Evolutionary conservation across 2,113 vertebrate species (phyloP).

Genomic region (Larimichthys polyactis): DNA sequence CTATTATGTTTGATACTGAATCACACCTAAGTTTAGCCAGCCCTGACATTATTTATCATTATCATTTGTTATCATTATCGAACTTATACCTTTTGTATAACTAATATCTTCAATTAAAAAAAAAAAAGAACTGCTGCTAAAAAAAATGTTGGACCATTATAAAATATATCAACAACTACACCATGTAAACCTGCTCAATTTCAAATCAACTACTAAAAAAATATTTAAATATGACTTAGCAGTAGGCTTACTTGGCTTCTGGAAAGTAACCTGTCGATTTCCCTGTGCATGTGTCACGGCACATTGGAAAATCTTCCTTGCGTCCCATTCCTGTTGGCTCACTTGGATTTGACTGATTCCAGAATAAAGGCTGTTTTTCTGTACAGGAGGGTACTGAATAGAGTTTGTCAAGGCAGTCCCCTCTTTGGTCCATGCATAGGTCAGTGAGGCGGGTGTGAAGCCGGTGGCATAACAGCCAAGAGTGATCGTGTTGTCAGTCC

Average conservation of each 20-base stretch:
- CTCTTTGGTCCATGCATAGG: constrained; percentile 75
- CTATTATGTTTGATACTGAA: neutral
- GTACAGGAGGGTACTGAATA: constrained; percentile 57
- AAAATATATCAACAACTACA: too few species aligned
- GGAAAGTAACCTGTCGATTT: too few species aligned
- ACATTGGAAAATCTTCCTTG: rapidly evolving
- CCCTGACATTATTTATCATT: too few species aligned
- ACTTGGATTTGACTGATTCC: constrained; percentile 76
- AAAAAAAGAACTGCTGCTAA: too few species aligned
- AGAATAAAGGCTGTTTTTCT: neutral
- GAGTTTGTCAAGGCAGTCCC: rapidly evolving
- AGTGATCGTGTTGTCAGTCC: constrained; percentile 16
- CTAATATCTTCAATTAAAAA: too few species aligned
- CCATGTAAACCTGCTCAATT: too few species aligned
- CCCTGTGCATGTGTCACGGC: neutral
- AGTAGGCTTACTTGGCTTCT: too few species aligned
- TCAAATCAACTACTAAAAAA: too few species aligned
- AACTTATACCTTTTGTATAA: too few species aligned
- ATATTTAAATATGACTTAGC: too few species aligned
- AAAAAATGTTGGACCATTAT: too few species aligned
- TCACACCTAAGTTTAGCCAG: neutral
- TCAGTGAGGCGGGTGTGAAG: constrained; percentile 76
- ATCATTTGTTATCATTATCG: too few species aligned
- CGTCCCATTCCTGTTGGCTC: neutral
- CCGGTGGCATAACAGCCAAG: constrained; percentile 85